Evolutionary conservation across 2,888 invertebrate species (phyloP).

Genomic region (Phyto melanocephala): DNA sequence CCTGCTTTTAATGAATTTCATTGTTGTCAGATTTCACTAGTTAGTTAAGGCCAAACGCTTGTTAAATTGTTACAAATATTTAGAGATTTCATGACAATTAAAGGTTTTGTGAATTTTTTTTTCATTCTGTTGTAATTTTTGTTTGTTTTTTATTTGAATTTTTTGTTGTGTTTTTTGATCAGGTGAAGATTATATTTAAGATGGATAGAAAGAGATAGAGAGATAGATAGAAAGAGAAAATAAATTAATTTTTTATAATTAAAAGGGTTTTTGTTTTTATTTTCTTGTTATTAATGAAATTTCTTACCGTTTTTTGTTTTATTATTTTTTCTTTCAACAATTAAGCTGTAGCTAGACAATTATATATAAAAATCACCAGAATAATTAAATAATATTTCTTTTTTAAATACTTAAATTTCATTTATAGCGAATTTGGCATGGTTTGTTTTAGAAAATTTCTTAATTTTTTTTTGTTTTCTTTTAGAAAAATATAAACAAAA

Average conservation of each 20-base stretch:
- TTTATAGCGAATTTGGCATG: constrained; percentile 68
- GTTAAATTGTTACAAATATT: not conserved
- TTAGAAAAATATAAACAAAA: constrained; percentile 66
- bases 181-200: constrained; percentile 63
- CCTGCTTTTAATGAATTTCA: no score
- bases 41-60: no score
- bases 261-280: not conserved
- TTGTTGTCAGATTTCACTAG: no score
- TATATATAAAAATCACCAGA: constrained; percentile 67
- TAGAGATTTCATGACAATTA: not conserved
- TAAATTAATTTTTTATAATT: constrained; percentile 17
- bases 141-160: not conserved
- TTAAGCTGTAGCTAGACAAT: constrained; percentile 75
- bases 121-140: not conserved
- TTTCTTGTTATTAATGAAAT: constrained; percentile 7
- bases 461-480: constrained; percentile 55
- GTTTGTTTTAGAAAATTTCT: constrained; percentile 42
- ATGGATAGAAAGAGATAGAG: constrained; percentile 15
- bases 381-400: constrained; percentile 49
- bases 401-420: constrained; percentile 59
- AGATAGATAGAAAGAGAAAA: constrained; percentile 26
- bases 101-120: no score
- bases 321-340: constrained; percentile 30
- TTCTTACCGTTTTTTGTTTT: constrained; percentile 51
- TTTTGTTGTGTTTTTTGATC: constrained; percentile 33